Evolutionary conservation across 2,113 vertebrate species (phyloP).

Genomic region (Grammomys surdaster): DNA sequence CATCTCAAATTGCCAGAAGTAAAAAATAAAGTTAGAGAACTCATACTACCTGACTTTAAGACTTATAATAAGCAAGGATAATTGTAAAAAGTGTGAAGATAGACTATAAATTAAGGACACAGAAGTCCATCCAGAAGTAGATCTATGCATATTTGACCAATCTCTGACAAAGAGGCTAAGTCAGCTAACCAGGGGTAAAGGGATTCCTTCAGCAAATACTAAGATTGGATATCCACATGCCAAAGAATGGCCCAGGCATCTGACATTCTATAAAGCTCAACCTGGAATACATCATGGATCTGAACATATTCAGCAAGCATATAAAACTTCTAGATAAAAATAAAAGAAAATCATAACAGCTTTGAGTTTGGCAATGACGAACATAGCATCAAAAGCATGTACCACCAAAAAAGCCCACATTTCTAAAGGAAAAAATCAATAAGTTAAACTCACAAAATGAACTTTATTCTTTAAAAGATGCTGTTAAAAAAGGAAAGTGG

Average conservation of each 20-base stretch:
- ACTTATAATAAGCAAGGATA: background rate
- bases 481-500: background rate
- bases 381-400: background rate
- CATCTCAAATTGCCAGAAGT: background rate
- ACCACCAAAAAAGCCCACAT: background rate
- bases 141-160: background rate
- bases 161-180: background rate
- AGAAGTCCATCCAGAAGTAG: background rate
- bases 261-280: background rate
- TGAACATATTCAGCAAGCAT: background rate
- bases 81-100: background rate
- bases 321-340: background rate
- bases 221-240: background rate
- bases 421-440: slow-evolving; percentile 14
- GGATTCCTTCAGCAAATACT: background rate
- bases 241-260: background rate
- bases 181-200: background rate
- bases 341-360: background rate
- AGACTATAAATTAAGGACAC: background rate
- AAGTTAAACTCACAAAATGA: background rate
- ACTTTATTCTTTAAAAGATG: slow-evolving; percentile 14
- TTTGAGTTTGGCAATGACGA: slow-evolving; percentile 26
- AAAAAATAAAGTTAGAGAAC: background rate
- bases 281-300: background rate
- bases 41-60: background rate